Base-by-base conservation (phyloP, 2,113 vertebrate species). In the Sebastes fasciatus region DNA sequence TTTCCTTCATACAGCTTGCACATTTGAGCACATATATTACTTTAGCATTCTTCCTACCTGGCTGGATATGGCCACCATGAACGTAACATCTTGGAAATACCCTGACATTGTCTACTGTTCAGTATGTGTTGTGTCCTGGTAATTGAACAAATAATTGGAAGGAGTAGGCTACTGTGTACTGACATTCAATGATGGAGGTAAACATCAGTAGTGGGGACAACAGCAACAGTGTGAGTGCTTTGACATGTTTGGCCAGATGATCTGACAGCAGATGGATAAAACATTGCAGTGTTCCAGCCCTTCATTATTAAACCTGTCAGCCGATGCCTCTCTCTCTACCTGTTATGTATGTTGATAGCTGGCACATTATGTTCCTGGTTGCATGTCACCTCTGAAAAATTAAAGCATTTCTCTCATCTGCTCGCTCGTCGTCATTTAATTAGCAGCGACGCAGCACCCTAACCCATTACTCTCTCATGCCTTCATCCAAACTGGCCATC, bases 361-460 rank as follows among this genome's bases (percentile, higher is more conserved):
- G 70, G 72, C 86, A 83, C 84, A 72, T 89, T 86, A 92, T 82
- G 86, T 87, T 74, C 86, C 80, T 45, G 80, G 34, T 75, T 75
- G 63, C 64, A 7, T 72, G 92, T 92, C 87, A 90, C 84, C 93
- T 90, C 85, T 90, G 92, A 90, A 88, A 91, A 91, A 93, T 92
- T 84, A 79, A 89, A 90, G 84, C 80, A 49, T 91, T 88, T 86
- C 86, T 91, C 91, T 94, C 86, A 80, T 88, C 85, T 79, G 86
- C 86, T 61, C 21, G 82, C 79, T 90, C 82, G 2, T 82, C 49
- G 16, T 89, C 89, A 89, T 93, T 92, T 93, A 94, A 94, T 94
- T 93, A 94, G 88, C 83, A 49, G 72, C 65, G 82, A 87, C 71
- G 82, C 83, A 51, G 81, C 80, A 70, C 74, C 79, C 72, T 52